phyloP scores from a whole-genome alignment of 2,113 vertebrate species.

The Pampusana beccarii region DNA sequence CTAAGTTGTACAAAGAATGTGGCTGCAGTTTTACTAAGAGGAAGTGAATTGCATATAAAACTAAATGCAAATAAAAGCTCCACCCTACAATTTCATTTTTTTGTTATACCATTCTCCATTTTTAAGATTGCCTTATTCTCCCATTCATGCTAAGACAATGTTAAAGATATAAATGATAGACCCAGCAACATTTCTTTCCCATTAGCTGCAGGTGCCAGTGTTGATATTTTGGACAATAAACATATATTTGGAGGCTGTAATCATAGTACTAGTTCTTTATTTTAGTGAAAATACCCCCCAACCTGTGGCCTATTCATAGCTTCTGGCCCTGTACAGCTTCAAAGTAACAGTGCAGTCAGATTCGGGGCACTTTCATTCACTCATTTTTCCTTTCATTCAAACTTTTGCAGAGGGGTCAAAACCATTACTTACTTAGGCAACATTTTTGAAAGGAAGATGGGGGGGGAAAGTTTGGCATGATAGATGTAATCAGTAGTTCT shows the following conservation, averaged over 20 bases:
- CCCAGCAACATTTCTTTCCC: neutral
- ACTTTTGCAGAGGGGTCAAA: neutral
- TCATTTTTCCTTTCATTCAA: neutral
- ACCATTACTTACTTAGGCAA: neutral
- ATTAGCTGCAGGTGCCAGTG: neutral
- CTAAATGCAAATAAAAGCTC: neutral
- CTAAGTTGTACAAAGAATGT: neutral
- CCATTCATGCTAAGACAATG: neutral
- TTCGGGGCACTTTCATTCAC: neutral
- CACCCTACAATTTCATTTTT: rapidly evolving
- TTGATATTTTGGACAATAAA: neutral
- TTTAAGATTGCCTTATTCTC: neutral
- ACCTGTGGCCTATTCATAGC: neutral
- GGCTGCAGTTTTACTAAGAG: neutral
- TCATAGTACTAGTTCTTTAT: neutral
- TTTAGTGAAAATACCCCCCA: neutral
- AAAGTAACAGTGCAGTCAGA: neutral
- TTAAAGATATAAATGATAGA: neutral
- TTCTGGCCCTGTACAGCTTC: neutral
- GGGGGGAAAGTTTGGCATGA: neutral
- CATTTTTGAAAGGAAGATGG: neutral
- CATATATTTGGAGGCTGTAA: neutral
- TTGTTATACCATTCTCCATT: neutral
- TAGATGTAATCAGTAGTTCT: neutral
- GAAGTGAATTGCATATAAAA: neutral